Base-by-base conservation (phyloP, 2,888 invertebrate species). In the Ferdinandea cuprea region DNA sequence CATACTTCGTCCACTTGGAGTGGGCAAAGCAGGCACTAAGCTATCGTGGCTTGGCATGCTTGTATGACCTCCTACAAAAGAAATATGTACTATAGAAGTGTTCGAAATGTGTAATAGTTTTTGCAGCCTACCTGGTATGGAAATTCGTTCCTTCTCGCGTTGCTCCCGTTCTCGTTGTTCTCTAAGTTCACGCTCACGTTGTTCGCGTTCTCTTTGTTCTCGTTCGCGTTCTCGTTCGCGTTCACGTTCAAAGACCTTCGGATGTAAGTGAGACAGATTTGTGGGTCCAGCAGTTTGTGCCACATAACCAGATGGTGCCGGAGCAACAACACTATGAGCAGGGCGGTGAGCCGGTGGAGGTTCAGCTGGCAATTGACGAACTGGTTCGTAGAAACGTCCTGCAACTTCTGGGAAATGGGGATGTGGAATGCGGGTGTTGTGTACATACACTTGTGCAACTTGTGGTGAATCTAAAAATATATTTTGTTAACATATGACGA, bases 401-500 rank as follows among this genome's bases (percentile, higher is more conserved):
- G 89, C 87, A 72, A 91, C 89, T 80, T 91, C 91, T 32, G 88
- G 87, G 87, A 92, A 91, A 73, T 91, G 90, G 0, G 89, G 88
- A 85, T 90, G 92, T 52, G 92, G 92, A 86, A 93, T 91, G 25
- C 93, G 91, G 61, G 85, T 91, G 88, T 85, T 92, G 88, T 89
- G 93, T 89, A 92, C 93, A 89, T 94, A 94, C 5, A 94, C 93
- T 88, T 94, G 94, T 5, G 93, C 94, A 54, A 94, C 93, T 91
- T 94, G 94, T 15, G 95, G 94, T 56, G 94, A 94, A 89, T 93
- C 93, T 93, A 48, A 35, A 48, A 54, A 17, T 1, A 52, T 46
- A 46, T 40, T 15, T 32, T 7, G 1, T 19, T n/a, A 37, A 15
- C 25, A 25, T 2, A 5, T 25, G 25, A 3, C 5, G 0, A n/a